Conservation (phyloP, 2,113 vertebrate genomes). For the Sorex araneus region DNA sequence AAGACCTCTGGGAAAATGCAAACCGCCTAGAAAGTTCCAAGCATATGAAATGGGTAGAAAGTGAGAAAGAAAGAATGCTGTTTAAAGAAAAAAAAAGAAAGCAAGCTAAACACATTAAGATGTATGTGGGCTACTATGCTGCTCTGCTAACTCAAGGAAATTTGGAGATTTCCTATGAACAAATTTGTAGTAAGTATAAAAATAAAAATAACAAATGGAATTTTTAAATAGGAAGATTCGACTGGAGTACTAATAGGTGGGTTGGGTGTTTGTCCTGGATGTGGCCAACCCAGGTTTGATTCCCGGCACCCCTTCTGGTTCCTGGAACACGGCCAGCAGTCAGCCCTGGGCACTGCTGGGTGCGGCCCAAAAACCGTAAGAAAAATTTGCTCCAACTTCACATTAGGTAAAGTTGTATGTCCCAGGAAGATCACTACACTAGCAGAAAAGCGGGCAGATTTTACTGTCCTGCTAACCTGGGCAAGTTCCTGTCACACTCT, state of each 20-base stretch:
- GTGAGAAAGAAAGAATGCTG: neutral
- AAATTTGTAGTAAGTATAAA: conserved; percentile 28
- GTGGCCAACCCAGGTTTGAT: too few relatives aligned
- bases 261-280: too few relatives aligned
- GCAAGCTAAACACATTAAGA: neutral
- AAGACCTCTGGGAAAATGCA: neutral
- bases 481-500: neutral
- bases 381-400: too few relatives aligned
- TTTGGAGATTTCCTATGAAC: neutral
- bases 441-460: neutral
- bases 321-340: too few relatives aligned
- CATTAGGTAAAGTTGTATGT: neutral
- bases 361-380: too few relatives aligned
- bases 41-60: neutral
- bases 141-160: neutral
- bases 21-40: conserved; percentile 26
- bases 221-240: neutral
- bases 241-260: too few relatives aligned
- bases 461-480: neutral
- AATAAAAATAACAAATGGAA: conserved; percentile 10
- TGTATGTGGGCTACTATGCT: conserved; percentile 14
- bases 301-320: too few relatives aligned
- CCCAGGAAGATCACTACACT: neutral
- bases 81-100: neutral
- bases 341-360: too few relatives aligned